Base-by-base conservation (phyloP, 2,888 invertebrate species). In the Euclidia mi region DNA sequence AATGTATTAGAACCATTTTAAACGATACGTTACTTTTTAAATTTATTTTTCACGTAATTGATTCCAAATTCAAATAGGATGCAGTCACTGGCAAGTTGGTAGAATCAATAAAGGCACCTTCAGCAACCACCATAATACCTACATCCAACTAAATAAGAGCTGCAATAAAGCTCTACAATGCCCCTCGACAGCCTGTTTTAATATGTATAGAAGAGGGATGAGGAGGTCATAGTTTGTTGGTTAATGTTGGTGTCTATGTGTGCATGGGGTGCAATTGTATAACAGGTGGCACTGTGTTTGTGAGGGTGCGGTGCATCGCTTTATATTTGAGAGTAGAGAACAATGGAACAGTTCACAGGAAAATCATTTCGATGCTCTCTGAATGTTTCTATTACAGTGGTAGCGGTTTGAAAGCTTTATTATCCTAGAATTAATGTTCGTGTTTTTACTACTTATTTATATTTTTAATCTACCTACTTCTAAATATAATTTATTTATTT, bases 251-350 rank as follows among this genome's bases (percentile, higher is more conserved):
- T 56, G 49, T 67, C 37, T 49, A 61, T 81, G 82, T 87, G 82
- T 84, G 87, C 59, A 83, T 81, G 47, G 79, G 79, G 76, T 77
- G 79, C 77, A 75, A 65, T 69, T 56, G 71, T 78, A 68, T 65
- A 70, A 81, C 81, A 85, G 85, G 84, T 86, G 71, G 67, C 57
- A 67, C 55, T 76, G 56, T 65, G 65, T 81, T 78, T 83, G 84
- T 86, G 77, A 52, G 68, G 56, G 76, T 82, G 77, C 65, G 68
- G 71, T 86, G 81, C 85, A 84, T 69, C 65, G 78, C 58, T 56
- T 65, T 63, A 78, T 75, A 72, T 74, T 66, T 75, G 65, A 65
- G 60, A 78, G 62, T 41, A 52, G 25, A 50, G 53, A 50, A 61
- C 69, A 62, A 57, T 67, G 37, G 51, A 32, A 67, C 64, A 65